Evolutionary conservation across 1,140 invertebrate species (phyloP).

Genomic region (Zophobas atratus): DNA sequence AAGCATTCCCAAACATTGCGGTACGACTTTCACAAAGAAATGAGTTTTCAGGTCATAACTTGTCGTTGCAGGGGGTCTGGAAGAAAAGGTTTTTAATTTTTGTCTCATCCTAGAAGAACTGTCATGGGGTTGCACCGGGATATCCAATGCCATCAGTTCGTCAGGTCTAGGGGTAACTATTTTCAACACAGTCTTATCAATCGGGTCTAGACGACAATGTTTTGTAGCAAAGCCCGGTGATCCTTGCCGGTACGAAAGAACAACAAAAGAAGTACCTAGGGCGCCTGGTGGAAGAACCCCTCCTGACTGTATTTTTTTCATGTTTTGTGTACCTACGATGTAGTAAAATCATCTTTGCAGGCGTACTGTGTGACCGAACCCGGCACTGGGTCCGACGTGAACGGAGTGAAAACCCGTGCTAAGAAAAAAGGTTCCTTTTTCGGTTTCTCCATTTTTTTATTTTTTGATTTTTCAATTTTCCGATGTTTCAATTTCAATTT

Average conservation of each 20-base stretch:
- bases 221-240: slow-evolving; percentile 88
- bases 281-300: slow-evolving; percentile 85
- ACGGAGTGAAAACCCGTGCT: slow-evolving; percentile 89
- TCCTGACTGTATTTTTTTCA: slow-evolving; percentile 80
- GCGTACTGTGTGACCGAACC: slow-evolving; percentile 95
- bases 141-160: too few relatives aligned
- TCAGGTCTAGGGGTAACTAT: too few relatives aligned
- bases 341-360: slow-evolving; percentile 1
- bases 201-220: too few relatives aligned
- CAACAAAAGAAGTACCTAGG: slow-evolving; percentile 95
- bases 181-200: too few relatives aligned
- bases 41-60: too few relatives aligned
- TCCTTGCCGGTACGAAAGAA: slow-evolving; percentile 86
- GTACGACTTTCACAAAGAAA: too few relatives aligned
- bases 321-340: neutral
- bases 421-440: slow-evolving; percentile 95
- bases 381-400: slow-evolving; percentile 92
- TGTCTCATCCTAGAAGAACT: too few relatives aligned
- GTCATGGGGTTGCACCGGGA: too few relatives aligned
- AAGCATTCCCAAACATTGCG: too few relatives aligned
- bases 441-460: slow-evolving; percentile 94
- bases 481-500: slow-evolving; percentile 97
- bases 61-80: too few relatives aligned
- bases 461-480: slow-evolving; percentile 99
- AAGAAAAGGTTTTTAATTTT: too few relatives aligned